phyloP scores from a whole-genome alignment of 2,797 vertebrate genomes.

The Leptoclinus maculatus region DNA sequence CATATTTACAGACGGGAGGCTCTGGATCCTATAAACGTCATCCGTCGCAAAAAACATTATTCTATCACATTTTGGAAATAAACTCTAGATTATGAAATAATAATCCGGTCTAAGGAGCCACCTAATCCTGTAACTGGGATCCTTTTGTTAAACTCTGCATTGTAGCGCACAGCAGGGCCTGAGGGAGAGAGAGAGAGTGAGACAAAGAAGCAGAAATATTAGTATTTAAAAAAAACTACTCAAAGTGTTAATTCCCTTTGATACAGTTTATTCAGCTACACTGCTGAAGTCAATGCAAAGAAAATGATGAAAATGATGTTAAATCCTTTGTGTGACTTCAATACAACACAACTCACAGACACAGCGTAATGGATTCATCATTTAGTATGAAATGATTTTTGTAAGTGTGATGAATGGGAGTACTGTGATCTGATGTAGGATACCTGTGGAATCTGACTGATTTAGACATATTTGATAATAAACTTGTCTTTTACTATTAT shows the following conservation, averaged over 20 bases:
- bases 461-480: not conserved
- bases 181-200: constrained; percentile 56
- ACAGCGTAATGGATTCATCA: not conserved
- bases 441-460: no score
- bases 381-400: not conserved
- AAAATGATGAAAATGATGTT: no score
- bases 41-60: not conserved
- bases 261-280: not conserved
- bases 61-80: constrained; percentile 65
- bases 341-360: not conserved
- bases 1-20: constrained; percentile 1
- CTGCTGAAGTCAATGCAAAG: not conserved
- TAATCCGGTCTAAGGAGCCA: constrained; percentile 63
- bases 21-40: not conserved
- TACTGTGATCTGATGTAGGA: not conserved
- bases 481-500: not conserved
- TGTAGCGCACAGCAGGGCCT: constrained; percentile 85
- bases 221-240: constrained; percentile 5
- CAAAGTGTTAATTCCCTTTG: constrained; percentile 2
- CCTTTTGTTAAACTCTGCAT: constrained; percentile 84
- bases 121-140: constrained; percentile 86
- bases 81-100: constrained; percentile 30
- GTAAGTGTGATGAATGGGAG: not conserved
- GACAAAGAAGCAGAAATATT: constrained; percentile 54
- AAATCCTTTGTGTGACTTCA: not conserved